A percentile compares a stretch with the other conserved stretches of the same genome.
Conservation (phyloP, 30 jellyfish, hydroid and myxozoan genomes). For the Mastigias papua region DNA sequence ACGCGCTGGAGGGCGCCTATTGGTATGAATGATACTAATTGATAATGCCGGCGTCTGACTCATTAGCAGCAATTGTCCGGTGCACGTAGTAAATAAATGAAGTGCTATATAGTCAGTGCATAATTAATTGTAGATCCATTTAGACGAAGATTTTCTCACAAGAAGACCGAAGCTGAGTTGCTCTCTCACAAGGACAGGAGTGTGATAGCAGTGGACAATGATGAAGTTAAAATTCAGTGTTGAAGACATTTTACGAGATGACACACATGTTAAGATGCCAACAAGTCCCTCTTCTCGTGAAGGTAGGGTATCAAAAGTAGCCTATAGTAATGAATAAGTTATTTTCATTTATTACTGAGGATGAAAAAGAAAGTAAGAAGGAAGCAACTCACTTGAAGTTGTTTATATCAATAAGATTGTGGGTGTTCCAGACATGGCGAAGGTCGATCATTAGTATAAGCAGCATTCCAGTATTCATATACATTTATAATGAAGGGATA, state of each 20-base stretch:
- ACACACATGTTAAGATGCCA: neutral
- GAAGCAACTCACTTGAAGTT: no score
- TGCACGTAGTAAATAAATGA: neutral
- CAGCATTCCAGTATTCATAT: no score
- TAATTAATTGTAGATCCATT: neutral
- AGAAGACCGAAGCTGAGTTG: neutral
- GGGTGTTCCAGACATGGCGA: no score
- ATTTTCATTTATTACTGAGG: no score
- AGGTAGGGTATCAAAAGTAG: neutral
- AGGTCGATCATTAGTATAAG: no score
- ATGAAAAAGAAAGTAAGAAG: no score
- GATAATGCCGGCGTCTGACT: slow-evolving; percentile 68
- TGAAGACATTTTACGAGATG: slow-evolving; percentile 58
- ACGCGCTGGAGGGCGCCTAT: slow-evolving; percentile 63
- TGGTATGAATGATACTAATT: slow-evolving; percentile 36
- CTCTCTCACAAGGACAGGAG: neutral
- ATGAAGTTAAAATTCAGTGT: slow-evolving; percentile 61
- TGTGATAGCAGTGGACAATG: neutral
- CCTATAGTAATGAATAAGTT: no score
- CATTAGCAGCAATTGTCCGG: slow-evolving; percentile 24
- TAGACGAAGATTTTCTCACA: neutral
- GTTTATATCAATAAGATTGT: no score
- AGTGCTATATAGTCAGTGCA: slow-evolving; percentile 15
- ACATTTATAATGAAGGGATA: no score
- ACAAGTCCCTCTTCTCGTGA: neutral